Evolutionary conservation across 2,888 invertebrate genomes (phyloP).

Genomic region (Ochropleura leucogaster): DNA sequence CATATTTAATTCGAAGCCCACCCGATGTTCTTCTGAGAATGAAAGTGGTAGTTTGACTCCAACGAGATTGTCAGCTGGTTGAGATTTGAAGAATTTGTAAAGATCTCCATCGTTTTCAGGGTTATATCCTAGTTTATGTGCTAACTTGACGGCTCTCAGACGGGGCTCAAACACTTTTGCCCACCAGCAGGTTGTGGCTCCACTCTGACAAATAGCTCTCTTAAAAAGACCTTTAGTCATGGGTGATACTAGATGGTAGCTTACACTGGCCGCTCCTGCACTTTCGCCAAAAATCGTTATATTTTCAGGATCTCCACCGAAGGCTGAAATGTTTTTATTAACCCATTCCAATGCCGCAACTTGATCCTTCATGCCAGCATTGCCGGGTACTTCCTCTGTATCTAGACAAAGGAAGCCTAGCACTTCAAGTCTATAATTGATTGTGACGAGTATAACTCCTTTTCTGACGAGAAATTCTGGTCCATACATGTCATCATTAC

Average conservation of each 20-base stretch:
- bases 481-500: slow-evolving; percentile 72
- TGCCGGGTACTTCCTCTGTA: slow-evolving; percentile 77
- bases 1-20: slow-evolving; percentile 49
- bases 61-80: slow-evolving; percentile 61
- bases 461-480: slow-evolving; percentile 77
- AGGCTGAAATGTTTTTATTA: slow-evolving; percentile 69
- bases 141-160: slow-evolving; percentile 77
- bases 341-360: slow-evolving; percentile 78
- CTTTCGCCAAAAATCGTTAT: slow-evolving; percentile 78
- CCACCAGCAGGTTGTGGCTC: slow-evolving; percentile 91
- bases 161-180: slow-evolving; percentile 89
- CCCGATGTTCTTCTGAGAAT: slow-evolving; percentile 58
- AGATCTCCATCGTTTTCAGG: slow-evolving; percentile 68
- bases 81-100: slow-evolving; percentile 68
- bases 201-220: slow-evolving; percentile 92
- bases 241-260: slow-evolving; percentile 76
- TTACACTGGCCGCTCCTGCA: slow-evolving; percentile 73
- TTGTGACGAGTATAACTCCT: slow-evolving; percentile 76
- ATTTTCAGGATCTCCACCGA: slow-evolving; percentile 75
- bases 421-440: slow-evolving; percentile 78
- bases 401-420: slow-evolving; percentile 78
- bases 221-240: slow-evolving; percentile 79
- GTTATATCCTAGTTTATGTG: slow-evolving; percentile 69
- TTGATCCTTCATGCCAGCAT: slow-evolving; percentile 81
- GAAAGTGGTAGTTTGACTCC: slow-evolving; percentile 59